Evolutionary conservation across 2,113 vertebrate species (phyloP).

Genomic region (Podiceps cristatus): DNA sequence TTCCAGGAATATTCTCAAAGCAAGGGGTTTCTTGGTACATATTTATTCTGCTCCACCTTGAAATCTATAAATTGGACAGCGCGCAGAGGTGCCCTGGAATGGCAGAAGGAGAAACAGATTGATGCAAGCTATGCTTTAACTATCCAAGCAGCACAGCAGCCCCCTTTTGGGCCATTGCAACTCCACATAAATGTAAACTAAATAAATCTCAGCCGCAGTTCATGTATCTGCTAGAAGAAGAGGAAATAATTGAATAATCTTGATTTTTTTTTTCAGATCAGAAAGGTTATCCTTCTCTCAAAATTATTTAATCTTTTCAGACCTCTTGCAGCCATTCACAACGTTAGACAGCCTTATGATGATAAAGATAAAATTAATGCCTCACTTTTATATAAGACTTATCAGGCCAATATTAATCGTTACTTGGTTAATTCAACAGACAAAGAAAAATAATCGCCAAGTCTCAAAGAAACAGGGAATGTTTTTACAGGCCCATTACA

Average conservation of each 20-base stretch:
- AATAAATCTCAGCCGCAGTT: neutral
- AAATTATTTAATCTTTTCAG: conserved; percentile 24
- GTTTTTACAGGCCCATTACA: conserved; percentile 6
- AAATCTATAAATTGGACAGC: neutral
- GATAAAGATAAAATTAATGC: neutral
- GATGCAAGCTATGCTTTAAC: neutral
- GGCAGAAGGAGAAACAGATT: neutral
- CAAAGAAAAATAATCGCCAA: neutral
- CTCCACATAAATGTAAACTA: neutral
- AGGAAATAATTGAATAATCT: neutral
- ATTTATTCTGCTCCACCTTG: neutral
- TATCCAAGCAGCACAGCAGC: neutral
- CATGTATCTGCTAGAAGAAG: neutral
- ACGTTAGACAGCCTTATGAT: neutral
- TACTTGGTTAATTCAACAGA: conserved; percentile 8
- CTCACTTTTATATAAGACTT: neutral
- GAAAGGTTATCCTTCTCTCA: neutral
- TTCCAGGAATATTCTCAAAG: neutral
- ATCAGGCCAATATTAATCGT: neutral
- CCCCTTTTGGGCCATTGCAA: neutral
- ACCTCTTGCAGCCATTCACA: neutral
- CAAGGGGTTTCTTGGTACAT: neutral
- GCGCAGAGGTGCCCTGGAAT: neutral
- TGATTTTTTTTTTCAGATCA: neutral
- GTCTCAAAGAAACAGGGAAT: conserved; percentile 6